Conservation (phyloP, 2,113 vertebrate species). For the Lanius ludovicianus region DNA sequence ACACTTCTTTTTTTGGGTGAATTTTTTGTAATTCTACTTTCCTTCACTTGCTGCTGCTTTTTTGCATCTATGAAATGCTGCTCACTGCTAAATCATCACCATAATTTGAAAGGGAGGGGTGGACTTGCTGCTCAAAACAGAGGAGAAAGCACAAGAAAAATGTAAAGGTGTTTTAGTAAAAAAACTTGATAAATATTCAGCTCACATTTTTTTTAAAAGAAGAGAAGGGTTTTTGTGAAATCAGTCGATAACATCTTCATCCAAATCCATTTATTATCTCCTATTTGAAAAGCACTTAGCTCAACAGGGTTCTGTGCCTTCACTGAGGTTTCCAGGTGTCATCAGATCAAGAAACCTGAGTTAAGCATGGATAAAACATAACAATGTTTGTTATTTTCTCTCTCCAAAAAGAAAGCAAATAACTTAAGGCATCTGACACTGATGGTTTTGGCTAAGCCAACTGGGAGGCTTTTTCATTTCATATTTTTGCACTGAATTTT, state of each 20-base stretch:
- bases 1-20: background rate
- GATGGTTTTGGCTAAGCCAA: background rate
- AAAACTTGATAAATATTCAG: background rate
- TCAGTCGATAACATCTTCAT: background rate
- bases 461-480: background rate
- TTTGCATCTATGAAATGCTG: background rate
- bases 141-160: accelerated
- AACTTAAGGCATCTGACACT: background rate
- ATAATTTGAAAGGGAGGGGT: background rate
- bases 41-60: background rate
- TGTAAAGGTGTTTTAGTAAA: background rate
- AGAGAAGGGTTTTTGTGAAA: background rate
- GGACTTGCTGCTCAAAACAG: background rate
- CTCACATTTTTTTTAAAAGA: background rate
- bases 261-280: background rate
- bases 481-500: background rate
- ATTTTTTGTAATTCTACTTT: background rate
- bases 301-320: background rate
- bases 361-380: background rate
- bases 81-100: background rate
- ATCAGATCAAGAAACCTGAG: background rate
- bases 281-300: background rate
- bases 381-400: background rate
- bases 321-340: background rate
- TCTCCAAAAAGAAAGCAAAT: background rate